phyloP scores from a whole-genome alignment of 1,140 invertebrate species.

The Anastrepha ludens region DNA sequence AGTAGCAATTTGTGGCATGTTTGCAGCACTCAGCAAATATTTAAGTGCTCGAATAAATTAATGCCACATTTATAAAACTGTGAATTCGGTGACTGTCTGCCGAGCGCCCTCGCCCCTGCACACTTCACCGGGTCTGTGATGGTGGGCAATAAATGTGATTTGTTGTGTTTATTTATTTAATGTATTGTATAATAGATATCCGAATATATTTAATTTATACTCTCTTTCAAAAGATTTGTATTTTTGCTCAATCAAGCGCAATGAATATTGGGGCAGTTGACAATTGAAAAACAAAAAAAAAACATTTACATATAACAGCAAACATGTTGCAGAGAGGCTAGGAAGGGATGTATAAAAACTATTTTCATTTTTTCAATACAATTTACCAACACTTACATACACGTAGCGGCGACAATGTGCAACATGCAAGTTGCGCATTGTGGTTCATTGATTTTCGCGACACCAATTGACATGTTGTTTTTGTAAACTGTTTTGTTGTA shows the following conservation, averaged over 20 bases:
- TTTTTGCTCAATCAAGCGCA: conserved; percentile 27
- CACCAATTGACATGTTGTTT: neutral
- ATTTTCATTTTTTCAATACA: conserved; percentile 38
- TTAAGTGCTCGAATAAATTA: conserved; percentile 14
- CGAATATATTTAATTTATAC: conserved; percentile 19
- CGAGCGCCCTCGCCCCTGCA: neutral
- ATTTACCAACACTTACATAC: conserved; percentile 40
- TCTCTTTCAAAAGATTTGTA: neutral
- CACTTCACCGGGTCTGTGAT: neutral
- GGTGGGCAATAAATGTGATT: conserved; percentile 17
- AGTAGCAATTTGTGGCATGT: conserved; percentile 38
- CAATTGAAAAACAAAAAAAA: neutral
- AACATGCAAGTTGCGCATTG: conserved; percentile 15
- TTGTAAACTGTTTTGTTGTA: neutral
- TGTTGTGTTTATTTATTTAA: conserved; percentile 6
- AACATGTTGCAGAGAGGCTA: neutral
- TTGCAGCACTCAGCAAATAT: neutral
- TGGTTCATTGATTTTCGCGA: conserved; percentile 21
- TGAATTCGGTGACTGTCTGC: neutral
- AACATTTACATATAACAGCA: neutral
- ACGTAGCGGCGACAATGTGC: neutral
- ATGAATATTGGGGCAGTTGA: conserved; percentile 21
- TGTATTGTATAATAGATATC: neutral
- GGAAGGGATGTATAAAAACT: neutral
- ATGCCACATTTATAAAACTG: conserved; percentile 3